Evolutionary conservation across 2,888 invertebrate genomes (phyloP).

Genomic region (Cryptocephalus moraei): DNA sequence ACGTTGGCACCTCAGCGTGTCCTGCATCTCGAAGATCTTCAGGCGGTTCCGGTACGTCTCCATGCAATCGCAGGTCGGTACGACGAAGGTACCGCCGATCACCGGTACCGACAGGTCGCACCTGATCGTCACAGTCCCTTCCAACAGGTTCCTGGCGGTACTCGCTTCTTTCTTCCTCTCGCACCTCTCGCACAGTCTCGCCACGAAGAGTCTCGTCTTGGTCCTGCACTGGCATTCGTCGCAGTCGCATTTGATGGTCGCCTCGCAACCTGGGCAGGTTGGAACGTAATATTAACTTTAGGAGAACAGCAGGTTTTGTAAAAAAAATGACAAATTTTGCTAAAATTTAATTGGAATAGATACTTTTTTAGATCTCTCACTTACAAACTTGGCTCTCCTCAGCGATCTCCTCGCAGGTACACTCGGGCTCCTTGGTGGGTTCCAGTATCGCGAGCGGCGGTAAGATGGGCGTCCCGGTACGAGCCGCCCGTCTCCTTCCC

Average conservation of each 20-base stretch:
- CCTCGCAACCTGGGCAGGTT: too few relatives aligned
- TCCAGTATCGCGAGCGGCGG: too few relatives aligned
- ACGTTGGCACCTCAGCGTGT: constrained; percentile 5
- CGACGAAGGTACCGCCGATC: constrained; percentile 18
- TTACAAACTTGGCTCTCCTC: too few relatives aligned
- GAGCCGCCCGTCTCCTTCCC: neutral
- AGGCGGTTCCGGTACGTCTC: constrained; percentile 14
- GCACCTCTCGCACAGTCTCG: constrained; percentile 8
- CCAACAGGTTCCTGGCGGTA: constrained; percentile 13
- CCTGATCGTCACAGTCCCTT: constrained; percentile 13
- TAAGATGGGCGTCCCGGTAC: too few relatives aligned
- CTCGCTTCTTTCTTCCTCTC: constrained; percentile 6
- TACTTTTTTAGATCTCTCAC: too few relatives aligned
- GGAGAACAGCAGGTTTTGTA: too few relatives aligned
- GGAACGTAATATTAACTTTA: too few relatives aligned
- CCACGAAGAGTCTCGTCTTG: constrained; percentile 4
- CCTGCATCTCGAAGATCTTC: constrained; percentile 1
- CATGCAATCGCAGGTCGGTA: constrained; percentile 22
- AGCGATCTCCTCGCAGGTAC: too few relatives aligned
- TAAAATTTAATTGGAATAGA: too few relatives aligned
- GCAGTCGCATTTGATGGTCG: constrained; percentile 4
- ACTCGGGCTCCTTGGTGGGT: too few relatives aligned
- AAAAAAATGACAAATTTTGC: too few relatives aligned
- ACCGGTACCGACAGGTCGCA: constrained; percentile 17
- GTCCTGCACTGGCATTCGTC: constrained; percentile 8